A percentile compares a stretch with the other conserved stretches of the same genome.
Conservation (phyloP, 1,140 invertebrate species). For the Drosophila oshimai region DNA sequence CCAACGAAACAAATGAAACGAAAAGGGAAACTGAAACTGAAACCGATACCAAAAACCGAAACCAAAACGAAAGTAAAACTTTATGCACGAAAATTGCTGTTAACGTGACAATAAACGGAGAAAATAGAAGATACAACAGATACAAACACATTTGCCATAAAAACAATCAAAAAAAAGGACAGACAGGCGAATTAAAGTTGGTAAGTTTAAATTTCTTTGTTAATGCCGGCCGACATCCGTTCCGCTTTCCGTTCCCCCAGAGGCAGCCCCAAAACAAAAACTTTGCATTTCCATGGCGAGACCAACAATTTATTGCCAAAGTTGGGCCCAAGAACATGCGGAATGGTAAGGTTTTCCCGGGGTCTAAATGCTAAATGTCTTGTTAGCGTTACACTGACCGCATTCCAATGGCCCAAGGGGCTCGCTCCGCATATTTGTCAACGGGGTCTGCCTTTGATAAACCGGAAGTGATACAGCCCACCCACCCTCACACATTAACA, state of each 20-base stretch:
- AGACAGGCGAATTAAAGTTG: slow-evolving; percentile 64
- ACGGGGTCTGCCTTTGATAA: slow-evolving; percentile 50
- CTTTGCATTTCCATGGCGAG: slow-evolving; percentile 38
- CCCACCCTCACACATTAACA: slow-evolving; percentile 14
- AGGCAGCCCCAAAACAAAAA: slow-evolving; percentile 51
- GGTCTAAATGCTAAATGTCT: slow-evolving; percentile 63
- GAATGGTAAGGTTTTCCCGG: slow-evolving; percentile 2
- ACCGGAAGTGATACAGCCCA: slow-evolving; percentile 63
- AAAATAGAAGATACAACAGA: slow-evolving; percentile 41
- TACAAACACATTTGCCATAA: slow-evolving; percentile 16
- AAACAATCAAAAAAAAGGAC: slow-evolving; percentile 59
- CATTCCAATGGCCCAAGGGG: slow-evolving; percentile 60
- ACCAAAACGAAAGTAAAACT: slow-evolving; percentile 56
- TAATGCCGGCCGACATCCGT: slow-evolving; percentile 40
- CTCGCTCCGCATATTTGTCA: slow-evolving; percentile 69
- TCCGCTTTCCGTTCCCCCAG: slow-evolving; percentile 27
- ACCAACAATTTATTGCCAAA: slow-evolving; percentile 77
- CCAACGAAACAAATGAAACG: slow-evolving; percentile 55
- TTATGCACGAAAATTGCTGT: slow-evolving; percentile 73
- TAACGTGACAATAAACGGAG: slow-evolving; percentile 76
- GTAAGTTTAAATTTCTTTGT: slow-evolving; percentile 71
- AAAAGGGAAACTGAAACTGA: slow-evolving; percentile 44
- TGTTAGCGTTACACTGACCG: slow-evolving; percentile 72
- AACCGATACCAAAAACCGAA: slow-evolving; percentile 25
- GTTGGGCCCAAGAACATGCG: slow-evolving; percentile 50